phyloP scores from a whole-genome alignment of 2,797 vertebrate species.

The Pseudotriccus pelzelni region DNA sequence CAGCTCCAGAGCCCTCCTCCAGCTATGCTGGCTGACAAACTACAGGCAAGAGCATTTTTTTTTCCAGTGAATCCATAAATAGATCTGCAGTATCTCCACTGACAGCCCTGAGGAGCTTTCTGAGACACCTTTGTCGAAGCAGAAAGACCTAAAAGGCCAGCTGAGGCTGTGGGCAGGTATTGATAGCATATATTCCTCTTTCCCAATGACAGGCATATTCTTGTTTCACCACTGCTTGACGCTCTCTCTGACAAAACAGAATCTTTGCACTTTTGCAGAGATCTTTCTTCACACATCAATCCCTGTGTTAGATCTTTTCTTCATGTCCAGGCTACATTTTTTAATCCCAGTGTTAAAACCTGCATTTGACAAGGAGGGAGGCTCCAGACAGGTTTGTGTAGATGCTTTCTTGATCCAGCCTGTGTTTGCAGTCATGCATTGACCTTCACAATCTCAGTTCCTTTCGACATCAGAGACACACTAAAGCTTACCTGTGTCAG shows the following conservation, averaged over 20 bases:
- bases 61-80: neutral
- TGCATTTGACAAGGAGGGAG: neutral
- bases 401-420: neutral
- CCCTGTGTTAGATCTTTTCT: neutral
- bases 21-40: neutral
- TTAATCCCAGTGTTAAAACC: neutral
- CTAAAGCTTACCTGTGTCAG: accelerated
- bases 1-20: neutral
- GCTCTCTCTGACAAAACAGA: neutral
- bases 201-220: neutral
- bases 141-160: neutral
- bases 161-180: neutral
- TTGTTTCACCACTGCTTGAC: neutral
- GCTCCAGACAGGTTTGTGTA: neutral
- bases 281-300: neutral
- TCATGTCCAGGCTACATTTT: neutral
- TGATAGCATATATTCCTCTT: neutral
- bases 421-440: neutral
- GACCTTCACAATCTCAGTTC: neutral
- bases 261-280: neutral
- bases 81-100: neutral
- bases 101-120: neutral
- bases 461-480: neutral
- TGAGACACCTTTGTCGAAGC: neutral
- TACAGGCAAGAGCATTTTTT: neutral